Evolutionary conservation across 1,140 invertebrate genomes (phyloP), one percentile per base, ranked within the genome.

Genomic region (Doryteuthis pealeii): DNA sequence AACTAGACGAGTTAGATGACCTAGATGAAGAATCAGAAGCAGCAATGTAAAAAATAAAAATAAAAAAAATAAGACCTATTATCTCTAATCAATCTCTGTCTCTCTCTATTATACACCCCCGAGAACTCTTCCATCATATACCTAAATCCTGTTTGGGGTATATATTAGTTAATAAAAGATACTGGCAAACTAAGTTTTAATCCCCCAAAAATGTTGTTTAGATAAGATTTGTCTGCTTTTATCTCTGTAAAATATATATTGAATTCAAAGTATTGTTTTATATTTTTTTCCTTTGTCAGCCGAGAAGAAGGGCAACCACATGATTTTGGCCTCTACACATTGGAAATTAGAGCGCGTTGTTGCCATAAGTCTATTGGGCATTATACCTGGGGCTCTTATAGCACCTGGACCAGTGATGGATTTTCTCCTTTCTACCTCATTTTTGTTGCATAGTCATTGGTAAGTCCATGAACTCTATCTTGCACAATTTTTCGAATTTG

Each of bases 401-500:
- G 54, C 78, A 30, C 80, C 81, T 72, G 79, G 79, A 45, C 77
- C 83, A 33, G 49, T 75, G 5, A 82, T 82, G 75, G 82, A 86
- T 73, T 77, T 80, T 74, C 30, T 81, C 15, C 45, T 85, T 18
- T 76, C 81, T 22, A 80, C 80, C 12, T 75, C 81, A 31, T 77
- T 86, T n/a, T 80, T 81, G 66, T 76, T 83, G 18, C 84, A 86
- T 82, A 82, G 82, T 49, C 82, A 78, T 74, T 85, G 83, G 82
- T 85, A 71, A 78, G 79, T 40, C 10, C 15, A 68, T 26, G 45
- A 49, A 22, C 22, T 49, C 45, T 49, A 15, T 69, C 66, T 31
- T 22, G 26, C 65, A 31, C 26, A 18, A 40, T 45, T 40, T n/a
- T 49, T 49, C 22, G 22, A 49, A 49, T 49, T 15, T 49, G 1